Evolutionary conservation across 2,888 invertebrate genomes (phyloP).

Genomic region (Aphodius granarius): DNA sequence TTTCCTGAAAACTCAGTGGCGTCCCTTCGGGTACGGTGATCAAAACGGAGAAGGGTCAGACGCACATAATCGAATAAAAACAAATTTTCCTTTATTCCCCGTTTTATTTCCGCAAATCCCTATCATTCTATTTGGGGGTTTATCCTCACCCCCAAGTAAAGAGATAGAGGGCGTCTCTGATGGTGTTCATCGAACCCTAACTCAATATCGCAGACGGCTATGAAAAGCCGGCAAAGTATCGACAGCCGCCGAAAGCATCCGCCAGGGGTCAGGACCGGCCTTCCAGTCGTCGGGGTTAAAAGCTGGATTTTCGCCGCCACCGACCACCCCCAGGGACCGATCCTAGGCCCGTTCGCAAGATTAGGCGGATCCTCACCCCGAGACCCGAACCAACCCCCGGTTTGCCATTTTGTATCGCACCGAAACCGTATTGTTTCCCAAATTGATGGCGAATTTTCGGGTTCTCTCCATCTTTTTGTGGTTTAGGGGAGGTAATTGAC

Average conservation of each 20-base stretch:
- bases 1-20: background rate
- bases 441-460: background rate
- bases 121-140: background rate
- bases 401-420: background rate
- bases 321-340: background rate
- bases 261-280: background rate
- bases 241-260: background rate
- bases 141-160: background rate
- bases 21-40: background rate
- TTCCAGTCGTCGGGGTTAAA: background rate
- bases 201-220: background rate
- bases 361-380: background rate
- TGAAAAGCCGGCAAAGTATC: background rate
- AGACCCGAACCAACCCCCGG: background rate
- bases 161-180: background rate
- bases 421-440: background rate
- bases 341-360: background rate
- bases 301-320: background rate
- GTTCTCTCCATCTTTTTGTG: background rate
- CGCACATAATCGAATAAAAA: slow-evolving; percentile 10
- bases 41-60: background rate
- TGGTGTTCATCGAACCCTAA: background rate
- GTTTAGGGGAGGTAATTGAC: background rate
- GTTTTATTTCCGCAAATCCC: background rate
- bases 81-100: slow-evolving; percentile 9